Evolutionary conservation across 2,797 vertebrate genomes (phyloP).

Genomic region (Sandelia bainsii): DNA sequence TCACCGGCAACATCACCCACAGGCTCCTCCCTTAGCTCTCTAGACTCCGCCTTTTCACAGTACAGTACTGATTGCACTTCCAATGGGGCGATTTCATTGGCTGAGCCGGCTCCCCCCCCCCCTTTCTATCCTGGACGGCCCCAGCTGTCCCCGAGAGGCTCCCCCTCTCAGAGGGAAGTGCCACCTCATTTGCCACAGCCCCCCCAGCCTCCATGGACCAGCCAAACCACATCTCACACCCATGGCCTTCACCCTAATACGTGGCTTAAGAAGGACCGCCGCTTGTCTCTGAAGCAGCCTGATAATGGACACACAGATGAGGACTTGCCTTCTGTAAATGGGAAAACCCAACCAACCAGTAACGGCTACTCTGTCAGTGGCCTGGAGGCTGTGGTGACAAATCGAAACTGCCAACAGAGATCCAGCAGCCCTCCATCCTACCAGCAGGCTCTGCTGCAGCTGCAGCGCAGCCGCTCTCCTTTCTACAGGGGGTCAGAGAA

Average conservation of each 20-base stretch:
- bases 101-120: conserved; percentile 51
- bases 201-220: conserved; percentile 17
- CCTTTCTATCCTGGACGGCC: conserved; percentile 41
- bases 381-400: conserved; percentile 18
- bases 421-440: conserved; percentile 75
- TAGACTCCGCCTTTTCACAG: conserved; percentile 94
- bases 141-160: conserved; percentile 58
- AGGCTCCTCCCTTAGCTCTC: conserved; percentile 91
- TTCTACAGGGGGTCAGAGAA: conserved; percentile 74
- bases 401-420: conserved; percentile 31
- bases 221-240: conserved; percentile 56
- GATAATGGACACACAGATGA: conserved; percentile 74
- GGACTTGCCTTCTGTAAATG: conserved; percentile 50
- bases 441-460: conserved; percentile 77
- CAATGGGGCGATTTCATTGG: conserved; percentile 70
- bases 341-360: conserved; percentile 13
- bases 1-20: conserved; percentile 92
- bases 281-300: conserved; percentile 83
- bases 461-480: conserved; percentile 69
- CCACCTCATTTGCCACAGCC: conserved; percentile 40
- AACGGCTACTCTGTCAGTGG: conserved; percentile 11
- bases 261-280: conserved; percentile 84
- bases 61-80: conserved; percentile 90
- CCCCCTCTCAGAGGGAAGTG: conserved; percentile 65
- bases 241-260: conserved; percentile 86